Evolutionary conservation across 2,797 vertebrate species (phyloP).

Genomic region (Cebuella pygmaea): DNA sequence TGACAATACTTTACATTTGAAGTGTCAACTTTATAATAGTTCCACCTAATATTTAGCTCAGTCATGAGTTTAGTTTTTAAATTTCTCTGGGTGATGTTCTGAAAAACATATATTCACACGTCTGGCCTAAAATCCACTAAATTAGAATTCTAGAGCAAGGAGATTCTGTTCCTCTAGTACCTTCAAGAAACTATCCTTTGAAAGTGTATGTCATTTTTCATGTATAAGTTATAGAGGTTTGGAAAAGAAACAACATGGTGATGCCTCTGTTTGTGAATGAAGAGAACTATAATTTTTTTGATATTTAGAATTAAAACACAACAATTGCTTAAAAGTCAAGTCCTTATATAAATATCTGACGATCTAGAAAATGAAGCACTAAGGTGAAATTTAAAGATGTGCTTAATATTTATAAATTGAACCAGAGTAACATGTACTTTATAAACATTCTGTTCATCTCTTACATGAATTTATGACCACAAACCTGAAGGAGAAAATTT

Average conservation of each 20-base stretch:
- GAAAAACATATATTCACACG: not conserved
- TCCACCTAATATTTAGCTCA: not conserved
- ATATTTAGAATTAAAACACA: not conserved
- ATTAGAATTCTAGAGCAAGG: not conserved
- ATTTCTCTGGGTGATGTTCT: not conserved
- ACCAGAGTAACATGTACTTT: not conserved
- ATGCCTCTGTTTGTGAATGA: not conserved
- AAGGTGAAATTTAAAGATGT: not conserved
- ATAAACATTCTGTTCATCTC: not conserved
- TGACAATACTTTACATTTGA: not conserved
- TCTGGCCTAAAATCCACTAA: not conserved
- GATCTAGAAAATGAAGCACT: not conserved
- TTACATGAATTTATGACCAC: not conserved
- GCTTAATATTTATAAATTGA: not conserved
- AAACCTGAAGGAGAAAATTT: not conserved
- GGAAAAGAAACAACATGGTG: not conserved
- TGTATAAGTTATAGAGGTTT: not conserved
- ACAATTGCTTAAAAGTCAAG: not conserved
- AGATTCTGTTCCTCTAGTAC: not conserved
- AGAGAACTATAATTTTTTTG: not conserved
- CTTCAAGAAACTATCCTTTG: not conserved
- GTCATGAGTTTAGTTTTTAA: not conserved
- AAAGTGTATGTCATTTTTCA: not conserved
- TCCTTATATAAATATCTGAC: not conserved
- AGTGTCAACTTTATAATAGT: not conserved